Evolutionary conservation across 2,797 vertebrate genomes (phyloP), one percentile per base, ranked within the genome.

Genomic region (Macroramphosus scolopax): DNA sequence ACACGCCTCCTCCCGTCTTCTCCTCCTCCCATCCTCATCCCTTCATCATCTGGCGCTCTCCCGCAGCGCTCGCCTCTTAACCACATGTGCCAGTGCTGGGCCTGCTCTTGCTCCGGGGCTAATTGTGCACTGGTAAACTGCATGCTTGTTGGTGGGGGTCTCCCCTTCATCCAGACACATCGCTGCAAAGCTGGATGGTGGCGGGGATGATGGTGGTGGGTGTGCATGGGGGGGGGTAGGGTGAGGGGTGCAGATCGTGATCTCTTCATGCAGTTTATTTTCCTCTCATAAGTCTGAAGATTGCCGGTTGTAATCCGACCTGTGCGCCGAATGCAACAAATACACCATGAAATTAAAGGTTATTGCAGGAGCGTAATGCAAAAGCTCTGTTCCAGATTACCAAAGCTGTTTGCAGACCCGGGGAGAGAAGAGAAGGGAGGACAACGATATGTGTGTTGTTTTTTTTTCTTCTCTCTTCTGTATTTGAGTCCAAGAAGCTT

Each of bases 31-130:
- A 65, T 88, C 88, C 87, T 88, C 90, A 88, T 88, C 78, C 88
- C 92, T 92, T 93, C 91, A 93, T 96, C 93, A 91, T 94, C 90
- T 92, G 91, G 82, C 68, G 63, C 89, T 89, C 92, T 86, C 93
- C 86, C 43, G 80, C 80, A 77, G 87, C 49, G 76, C 55, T 76
- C 64, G 80, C 76, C 79, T 85, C 78, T 83, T 76, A 81, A 91
- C 90, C 94, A 89, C 90, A 89, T 92, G 89, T 93, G 91, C 91
- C 83, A 81, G 86, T 77, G 85, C 86, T 75, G 71, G 87, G 91
- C 91, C 66, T 84, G 79, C 89, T 92, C 89, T 71, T 80, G 90
- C 88, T 95, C 91, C 88, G 80, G 92, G 93, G 87, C 87, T 93
- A 92, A 96, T 96, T 95, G 94, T 92, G 93, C 90, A 86, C 72